Evolutionary conservation across 2,797 vertebrate species (phyloP), one percentile per base, ranked within the genome.

Genomic region (Gephyroberyx darwinii): DNA sequence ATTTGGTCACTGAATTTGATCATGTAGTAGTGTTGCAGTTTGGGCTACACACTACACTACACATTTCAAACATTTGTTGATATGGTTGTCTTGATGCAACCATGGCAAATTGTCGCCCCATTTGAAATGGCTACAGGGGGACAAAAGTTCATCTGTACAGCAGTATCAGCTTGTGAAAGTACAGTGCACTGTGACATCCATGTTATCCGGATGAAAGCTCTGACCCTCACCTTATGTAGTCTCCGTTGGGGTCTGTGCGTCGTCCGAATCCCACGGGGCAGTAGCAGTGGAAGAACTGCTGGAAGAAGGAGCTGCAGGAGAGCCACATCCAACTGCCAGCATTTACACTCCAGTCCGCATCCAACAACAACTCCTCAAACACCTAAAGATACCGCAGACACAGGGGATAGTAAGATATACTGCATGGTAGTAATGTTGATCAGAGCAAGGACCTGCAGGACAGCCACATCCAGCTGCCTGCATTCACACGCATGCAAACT

Each of bases 291-390:
- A 98, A 98, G 88, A 99, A 98, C 79, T 98, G 96, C 78, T 98
- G 96, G 85, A 98, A 99, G 89, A 99, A 98, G 9, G 96, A 98
- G 74, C 96, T 98, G 85, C 96, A 98, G 20, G 97, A 98, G 0
- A 98, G 93, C 96, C 97, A 98, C 96, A 99, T 98, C 97, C 97
- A 98, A 89, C 96, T 98, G 67, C 97, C 97, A 33, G 97, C 96
- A 39, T 98, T 98, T 22, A 98, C 96, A 60, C 97, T 99, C 96
- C 96, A 98, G 82, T 99, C 97, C 0, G 96, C 96, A n/a, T 98
- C 97, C 26, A 99, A 92, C 48, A 98, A 82, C 75, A 98, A 82
- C 89, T 98, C 97, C 89, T 98, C 97, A 89, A 99, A 98, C 53
- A 96, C 96, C 97, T 99, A 80, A 2, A 78, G 72, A 84, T 30